These are phyloP conservation scores for Bombus superbus DNA, from an alignment of 1,140 invertebrate genomes.

Conservation along the genomic window DNA sequence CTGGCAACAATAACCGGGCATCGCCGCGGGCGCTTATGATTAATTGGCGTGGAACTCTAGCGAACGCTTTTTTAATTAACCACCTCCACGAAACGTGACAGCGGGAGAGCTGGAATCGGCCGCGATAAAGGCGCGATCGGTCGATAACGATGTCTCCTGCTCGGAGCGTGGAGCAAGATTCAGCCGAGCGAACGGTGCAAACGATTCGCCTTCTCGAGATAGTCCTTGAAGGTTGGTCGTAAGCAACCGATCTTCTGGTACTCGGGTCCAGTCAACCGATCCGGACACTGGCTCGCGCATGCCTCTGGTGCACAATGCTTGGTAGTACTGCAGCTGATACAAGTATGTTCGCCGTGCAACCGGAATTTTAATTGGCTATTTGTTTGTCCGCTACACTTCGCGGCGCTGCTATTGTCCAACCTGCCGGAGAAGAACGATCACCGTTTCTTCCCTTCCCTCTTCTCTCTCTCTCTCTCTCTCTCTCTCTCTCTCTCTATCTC, in stretches of 20 bases:
- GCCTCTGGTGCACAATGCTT: slow-evolving; percentile 76
- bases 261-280: slow-evolving; percentile 60
- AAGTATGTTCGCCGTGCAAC: slow-evolving; percentile 79
- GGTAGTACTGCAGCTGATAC: slow-evolving; percentile 78
- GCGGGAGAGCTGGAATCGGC: slow-evolving; percentile 43
- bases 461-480: slow-evolving; percentile 5
- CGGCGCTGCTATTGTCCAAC: slow-evolving; percentile 75
- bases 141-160: slow-evolving; percentile 64
- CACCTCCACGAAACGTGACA: slow-evolving; percentile 25
- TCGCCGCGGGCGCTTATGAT: slow-evolving; percentile 23
- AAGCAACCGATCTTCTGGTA: slow-evolving; percentile 70
- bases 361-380: slow-evolving; percentile 81
- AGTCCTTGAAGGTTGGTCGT: slow-evolving; percentile 63
- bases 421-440: slow-evolving; percentile 66
- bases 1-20: neutral
- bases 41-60: slow-evolving; percentile 3
- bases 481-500: neutral
- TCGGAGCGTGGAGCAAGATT: slow-evolving; percentile 36
- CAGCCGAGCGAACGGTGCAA: slow-evolving; percentile 61
- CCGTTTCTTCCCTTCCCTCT: slow-evolving; percentile 56
- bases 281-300: slow-evolving; percentile 69
- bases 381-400: slow-evolving; percentile 79
- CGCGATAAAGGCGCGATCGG: slow-evolving; percentile 60
- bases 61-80: slow-evolving; percentile 32
- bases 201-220: slow-evolving; percentile 60